These are phyloP conservation scores for Hoplostethus mediterraneus DNA, from an alignment of 2,797 vertebrate genomes.

Conservation along the genomic window DNA sequence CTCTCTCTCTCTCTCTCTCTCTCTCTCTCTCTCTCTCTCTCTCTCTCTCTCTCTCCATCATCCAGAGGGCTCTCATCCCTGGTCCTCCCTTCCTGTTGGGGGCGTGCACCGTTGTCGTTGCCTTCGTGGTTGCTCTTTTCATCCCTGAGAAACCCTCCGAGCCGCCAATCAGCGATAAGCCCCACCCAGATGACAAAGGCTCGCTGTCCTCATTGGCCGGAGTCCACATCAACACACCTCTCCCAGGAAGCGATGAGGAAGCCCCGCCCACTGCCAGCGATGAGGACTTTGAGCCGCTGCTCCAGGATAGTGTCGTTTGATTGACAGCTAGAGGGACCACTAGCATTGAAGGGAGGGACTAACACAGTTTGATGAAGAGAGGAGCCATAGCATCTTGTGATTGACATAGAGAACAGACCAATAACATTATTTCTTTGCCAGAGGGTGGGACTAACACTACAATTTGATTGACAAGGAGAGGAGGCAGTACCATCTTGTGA, in stretches of 20 bases:
- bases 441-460: conserved; percentile 26
- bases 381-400: conserved; percentile 25
- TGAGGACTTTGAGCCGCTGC: conserved; percentile 92
- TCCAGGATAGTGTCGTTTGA: conserved; percentile 94
- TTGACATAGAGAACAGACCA: conserved; percentile 6
- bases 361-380: background rate
- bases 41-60: conserved; percentile 1
- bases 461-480: conserved; percentile 40
- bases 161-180: conserved; percentile 75
- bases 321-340: conserved; percentile 17
- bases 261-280: conserved; percentile 84
- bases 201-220: conserved; percentile 80
- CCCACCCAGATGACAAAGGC: conserved; percentile 83
- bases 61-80: conserved; percentile 86
- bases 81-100: conserved; percentile 96
- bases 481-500: background rate
- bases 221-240: conserved; percentile 84
- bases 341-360: background rate
- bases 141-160: conserved; percentile 88
- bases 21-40: too few relatives aligned
- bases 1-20: background rate
- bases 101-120: conserved; percentile 90
- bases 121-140: conserved; percentile 94
- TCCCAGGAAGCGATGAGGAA: conserved; percentile 90
- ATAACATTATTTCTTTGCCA: conserved; percentile 32